phyloP scores from a whole-genome alignment of 92 coral and sea anemone genomes.

The Epizoanthus rinbou region DNA sequence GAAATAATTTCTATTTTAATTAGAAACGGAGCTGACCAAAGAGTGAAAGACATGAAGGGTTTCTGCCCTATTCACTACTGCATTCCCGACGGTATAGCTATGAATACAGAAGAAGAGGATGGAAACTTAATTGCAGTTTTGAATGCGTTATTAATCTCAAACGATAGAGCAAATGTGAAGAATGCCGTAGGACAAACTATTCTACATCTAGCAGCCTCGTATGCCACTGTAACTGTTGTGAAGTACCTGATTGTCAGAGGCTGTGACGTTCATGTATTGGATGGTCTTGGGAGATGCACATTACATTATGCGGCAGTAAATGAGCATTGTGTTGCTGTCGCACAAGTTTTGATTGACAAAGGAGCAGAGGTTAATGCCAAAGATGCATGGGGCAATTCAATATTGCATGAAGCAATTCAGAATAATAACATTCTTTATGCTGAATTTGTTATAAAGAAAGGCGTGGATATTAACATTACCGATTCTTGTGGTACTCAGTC shows the following conservation, averaged over 20 bases:
- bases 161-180: constrained; percentile 32
- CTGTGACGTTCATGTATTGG: constrained; percentile 12
- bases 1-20: constrained; percentile 32
- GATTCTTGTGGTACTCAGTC: constrained; percentile 34
- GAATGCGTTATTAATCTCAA: constrained; percentile 4
- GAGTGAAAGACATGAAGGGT: constrained; percentile 49
- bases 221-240: constrained; percentile 28
- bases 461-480: constrained; percentile 41
- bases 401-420: constrained; percentile 49
- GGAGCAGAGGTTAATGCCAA: constrained; percentile 36
- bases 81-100: not conserved
- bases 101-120: constrained; percentile 17
- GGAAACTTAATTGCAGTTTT: constrained; percentile 7
- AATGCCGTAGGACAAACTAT: constrained; percentile 49
- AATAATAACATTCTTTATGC: constrained; percentile 37
- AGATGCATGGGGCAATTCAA: constrained; percentile 47
- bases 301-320: constrained; percentile 40
- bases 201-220: constrained; percentile 38
- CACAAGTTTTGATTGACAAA: constrained; percentile 32
- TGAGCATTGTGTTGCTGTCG: constrained; percentile 28
- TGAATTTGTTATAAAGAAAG: constrained; percentile 38
- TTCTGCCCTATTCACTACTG: constrained; percentile 48
- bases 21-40: constrained; percentile 37
- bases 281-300: constrained; percentile 32
- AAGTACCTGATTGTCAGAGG: constrained; percentile 46